Percentiles rank a stretch among this genome's conserved stretches.
Evolutionary conservation across 2,888 invertebrate species (phyloP).

Genomic region (Trissonchulus sp.): DNA sequence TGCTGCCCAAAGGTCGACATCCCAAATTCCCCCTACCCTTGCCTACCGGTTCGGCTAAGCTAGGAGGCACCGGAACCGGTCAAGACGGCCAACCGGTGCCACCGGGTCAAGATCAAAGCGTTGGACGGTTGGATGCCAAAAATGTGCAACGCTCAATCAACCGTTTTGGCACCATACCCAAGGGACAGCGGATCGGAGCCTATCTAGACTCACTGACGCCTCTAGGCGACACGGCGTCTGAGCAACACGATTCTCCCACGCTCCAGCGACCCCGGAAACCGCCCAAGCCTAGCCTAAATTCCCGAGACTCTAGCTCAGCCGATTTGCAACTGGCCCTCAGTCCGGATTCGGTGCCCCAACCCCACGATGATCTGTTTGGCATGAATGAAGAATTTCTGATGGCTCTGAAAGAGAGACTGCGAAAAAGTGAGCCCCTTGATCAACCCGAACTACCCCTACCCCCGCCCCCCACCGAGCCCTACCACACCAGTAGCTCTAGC

Average conservation of each 20-base stretch:
- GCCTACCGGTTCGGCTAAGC: neutral
- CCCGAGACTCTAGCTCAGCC: neutral
- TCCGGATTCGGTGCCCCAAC: no score
- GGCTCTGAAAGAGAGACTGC: conserved; percentile 47
- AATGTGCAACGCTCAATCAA: conserved; percentile 83
- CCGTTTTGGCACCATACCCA: conserved; percentile 91
- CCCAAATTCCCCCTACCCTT: neutral
- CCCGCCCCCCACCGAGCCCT: neutral
- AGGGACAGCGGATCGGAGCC: conserved; percentile 90
- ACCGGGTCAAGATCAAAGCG: no score
- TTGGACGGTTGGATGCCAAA: conserved; percentile 77
- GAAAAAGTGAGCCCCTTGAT: conserved; percentile 40
- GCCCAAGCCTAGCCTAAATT: neutral
- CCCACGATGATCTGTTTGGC: neutral
- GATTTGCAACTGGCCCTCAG: neutral
- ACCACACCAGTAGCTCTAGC: neutral
- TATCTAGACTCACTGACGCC: conserved; percentile 76
- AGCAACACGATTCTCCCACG: neutral
- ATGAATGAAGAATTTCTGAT: conserved; percentile 31
- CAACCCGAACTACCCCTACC: neutral
- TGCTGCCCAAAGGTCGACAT: neutral
- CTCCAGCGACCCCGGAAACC: neutral
- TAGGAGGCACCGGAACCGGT: neutral
- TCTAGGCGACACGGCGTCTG: neutral
- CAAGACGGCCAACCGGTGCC: neutral